Conservation (phyloP, 2,113 vertebrate genomes). For the Thamnophis sirtalis region DNA sequence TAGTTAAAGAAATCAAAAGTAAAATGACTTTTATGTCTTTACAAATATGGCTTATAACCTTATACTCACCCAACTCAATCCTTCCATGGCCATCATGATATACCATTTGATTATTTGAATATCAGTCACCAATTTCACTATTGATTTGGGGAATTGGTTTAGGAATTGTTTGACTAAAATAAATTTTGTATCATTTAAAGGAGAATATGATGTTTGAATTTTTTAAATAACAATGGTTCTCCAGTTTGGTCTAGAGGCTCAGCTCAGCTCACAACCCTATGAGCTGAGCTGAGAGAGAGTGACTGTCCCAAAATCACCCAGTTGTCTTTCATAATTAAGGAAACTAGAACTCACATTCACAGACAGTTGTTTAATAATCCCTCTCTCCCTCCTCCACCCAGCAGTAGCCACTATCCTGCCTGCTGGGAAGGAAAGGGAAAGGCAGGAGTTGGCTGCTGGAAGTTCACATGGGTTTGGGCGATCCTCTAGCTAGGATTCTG, state of each 20-base stretch:
- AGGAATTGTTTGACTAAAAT: neutral
- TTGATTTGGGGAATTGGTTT: neutral
- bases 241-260: neutral
- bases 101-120: neutral
- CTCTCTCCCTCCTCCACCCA: neutral
- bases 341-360: neutral
- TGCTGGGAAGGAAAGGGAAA: neutral
- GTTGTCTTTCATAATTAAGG: neutral
- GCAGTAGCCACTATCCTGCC: neutral
- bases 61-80: neutral
- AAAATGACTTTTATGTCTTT: neutral
- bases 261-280: neutral
- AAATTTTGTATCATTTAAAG: neutral
- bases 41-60: neutral
- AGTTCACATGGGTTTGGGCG: too few relatives aligned
- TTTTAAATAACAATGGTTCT: neutral
- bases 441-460: too few relatives aligned
- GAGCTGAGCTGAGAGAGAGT: neutral
- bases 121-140: neutral
- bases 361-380: neutral
- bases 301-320: neutral
- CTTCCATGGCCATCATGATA: neutral
- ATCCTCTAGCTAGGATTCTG: too few relatives aligned
- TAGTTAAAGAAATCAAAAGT: neutral
- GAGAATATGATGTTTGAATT: neutral